Conservation (phyloP, 2,797 vertebrate species). For the Dallia pectoralis region DNA sequence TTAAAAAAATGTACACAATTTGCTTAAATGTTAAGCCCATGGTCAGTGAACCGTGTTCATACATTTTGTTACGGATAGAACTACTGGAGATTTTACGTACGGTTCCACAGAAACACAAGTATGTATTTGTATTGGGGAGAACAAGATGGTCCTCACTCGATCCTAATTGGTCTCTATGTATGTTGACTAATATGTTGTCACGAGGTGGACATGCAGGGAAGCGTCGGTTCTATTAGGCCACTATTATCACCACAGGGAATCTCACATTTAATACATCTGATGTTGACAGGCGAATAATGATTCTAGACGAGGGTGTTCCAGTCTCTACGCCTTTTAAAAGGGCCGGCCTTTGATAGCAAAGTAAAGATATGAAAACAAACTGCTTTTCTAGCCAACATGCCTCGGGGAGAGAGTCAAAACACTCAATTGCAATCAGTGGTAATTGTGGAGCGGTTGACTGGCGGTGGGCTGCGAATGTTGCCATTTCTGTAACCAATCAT, state of each 20-base stretch:
- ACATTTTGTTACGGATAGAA: not conserved
- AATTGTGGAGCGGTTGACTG: conserved; percentile 36
- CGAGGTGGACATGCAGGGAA: conserved; percentile 43
- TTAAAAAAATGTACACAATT: not conserved
- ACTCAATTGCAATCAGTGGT: conserved; percentile 53
- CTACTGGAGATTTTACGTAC: no score
- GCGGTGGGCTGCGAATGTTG: conserved; percentile 9
- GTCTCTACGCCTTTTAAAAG: conserved; percentile 59
- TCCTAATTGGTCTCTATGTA: not conserved
- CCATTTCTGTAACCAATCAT: conserved; percentile 32
- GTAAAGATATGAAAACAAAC: conserved; percentile 64
- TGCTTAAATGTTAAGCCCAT: not conserved
- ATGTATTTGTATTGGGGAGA: not conserved
- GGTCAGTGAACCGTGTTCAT: not conserved
- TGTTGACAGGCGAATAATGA: conserved; percentile 80
- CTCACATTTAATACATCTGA: conserved; percentile 63
- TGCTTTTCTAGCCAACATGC: conserved; percentile 60
- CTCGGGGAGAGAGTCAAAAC: conserved; percentile 66
- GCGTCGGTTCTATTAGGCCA: conserved; percentile 41
- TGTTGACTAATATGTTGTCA: conserved; percentile 46
- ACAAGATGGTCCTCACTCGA: not conserved
- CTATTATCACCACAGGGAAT: conserved; percentile 71
- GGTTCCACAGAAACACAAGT: not conserved
- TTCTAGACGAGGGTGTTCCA: conserved; percentile 64
- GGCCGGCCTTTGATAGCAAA: conserved; percentile 67